Conservation (phyloP, 2,888 invertebrate genomes). For the Rhagophthalmus giganteus region DNA sequence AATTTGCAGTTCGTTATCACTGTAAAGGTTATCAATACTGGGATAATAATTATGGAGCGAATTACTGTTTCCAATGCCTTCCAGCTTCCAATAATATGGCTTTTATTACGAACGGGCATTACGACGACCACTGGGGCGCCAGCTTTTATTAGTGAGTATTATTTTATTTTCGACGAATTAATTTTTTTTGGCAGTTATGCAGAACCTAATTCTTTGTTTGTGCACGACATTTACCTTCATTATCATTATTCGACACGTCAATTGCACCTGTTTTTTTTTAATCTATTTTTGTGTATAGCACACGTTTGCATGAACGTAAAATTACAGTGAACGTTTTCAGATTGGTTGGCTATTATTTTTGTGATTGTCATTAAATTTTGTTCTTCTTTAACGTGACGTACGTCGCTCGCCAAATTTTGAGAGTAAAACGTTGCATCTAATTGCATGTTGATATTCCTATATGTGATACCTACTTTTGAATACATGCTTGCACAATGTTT, state of each 20-base stretch:
- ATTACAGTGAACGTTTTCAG: conserved; percentile 12
- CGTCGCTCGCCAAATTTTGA: too few species aligned
- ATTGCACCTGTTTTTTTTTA: conserved; percentile 2
- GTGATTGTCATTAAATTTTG: too few species aligned
- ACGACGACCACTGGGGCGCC: conserved; percentile 47
- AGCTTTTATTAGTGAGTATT: conserved; percentile 54
- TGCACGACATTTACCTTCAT: conserved; percentile 7
- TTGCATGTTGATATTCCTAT: too few species aligned
- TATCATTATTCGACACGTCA: not conserved
- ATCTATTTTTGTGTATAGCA: not conserved
- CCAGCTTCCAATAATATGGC: conserved; percentile 53
- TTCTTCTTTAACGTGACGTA: too few species aligned
- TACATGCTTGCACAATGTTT: too few species aligned
- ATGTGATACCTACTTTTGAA: too few species aligned
- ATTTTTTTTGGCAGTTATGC: conserved; percentile 30
- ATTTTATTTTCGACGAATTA: not conserved
- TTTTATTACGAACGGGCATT: conserved; percentile 26
- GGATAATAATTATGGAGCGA: conserved; percentile 89
- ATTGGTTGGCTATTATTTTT: conserved; percentile 17
- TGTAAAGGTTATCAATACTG: conserved; percentile 85
- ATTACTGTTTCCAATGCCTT: conserved; percentile 88
- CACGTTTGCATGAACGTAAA: conserved; percentile 19
- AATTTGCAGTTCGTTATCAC: conserved; percentile 87
- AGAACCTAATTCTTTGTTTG: conserved; percentile 14
- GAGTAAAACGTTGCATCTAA: too few species aligned